Evolutionary conservation across 2,888 invertebrate species (phyloP).

Genomic region (Quadroppia sp.): DNA sequence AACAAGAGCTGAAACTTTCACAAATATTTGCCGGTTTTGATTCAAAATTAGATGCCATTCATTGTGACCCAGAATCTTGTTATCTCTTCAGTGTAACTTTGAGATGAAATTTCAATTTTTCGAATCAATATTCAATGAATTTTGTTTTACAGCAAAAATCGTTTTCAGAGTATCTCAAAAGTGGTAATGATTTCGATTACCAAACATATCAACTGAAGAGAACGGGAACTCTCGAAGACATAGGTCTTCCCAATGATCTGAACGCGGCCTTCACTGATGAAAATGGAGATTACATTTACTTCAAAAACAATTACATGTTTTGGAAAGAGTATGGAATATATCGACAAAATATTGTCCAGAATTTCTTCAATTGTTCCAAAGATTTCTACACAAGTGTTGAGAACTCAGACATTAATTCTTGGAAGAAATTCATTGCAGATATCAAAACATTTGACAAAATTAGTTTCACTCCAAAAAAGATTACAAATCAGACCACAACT

Average conservation of each 20-base stretch:
- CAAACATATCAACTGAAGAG: too few relatives aligned
- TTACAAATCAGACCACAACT: too few relatives aligned
- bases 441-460: background rate
- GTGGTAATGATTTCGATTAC: too few relatives aligned
- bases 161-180: background rate
- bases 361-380: background rate
- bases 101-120: background rate
- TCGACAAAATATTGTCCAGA: background rate
- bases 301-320: slow-evolving; percentile 8
- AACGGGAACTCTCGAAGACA: background rate
- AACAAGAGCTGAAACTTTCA: background rate
- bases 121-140: background rate
- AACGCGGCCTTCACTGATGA: slow-evolving; percentile 1
- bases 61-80: background rate
- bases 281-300: background rate
- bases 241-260: background rate
- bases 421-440: background rate
- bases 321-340: slow-evolving; percentile 5
- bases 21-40: background rate
- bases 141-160: background rate
- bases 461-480: background rate
- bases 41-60: background rate
- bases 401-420: background rate
- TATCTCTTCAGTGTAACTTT: background rate
- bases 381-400: background rate